Evolutionary conservation across 2,888 invertebrate genomes (phyloP), one percentile per base, ranked within the genome.

Genomic region (Ditylenchus weischeri): DNA sequence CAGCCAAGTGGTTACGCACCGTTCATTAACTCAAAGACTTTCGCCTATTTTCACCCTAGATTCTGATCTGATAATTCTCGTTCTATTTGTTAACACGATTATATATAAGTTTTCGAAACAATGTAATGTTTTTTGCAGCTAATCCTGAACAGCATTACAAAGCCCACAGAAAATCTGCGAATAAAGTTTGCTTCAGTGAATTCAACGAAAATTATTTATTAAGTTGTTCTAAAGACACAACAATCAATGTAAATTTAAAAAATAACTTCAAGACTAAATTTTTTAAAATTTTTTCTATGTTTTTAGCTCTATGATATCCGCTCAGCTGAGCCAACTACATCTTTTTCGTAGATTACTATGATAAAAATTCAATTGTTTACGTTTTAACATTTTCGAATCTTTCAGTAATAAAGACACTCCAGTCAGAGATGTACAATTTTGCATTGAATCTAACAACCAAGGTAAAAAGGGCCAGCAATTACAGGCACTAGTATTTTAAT

Each of bases 121-220:
- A 15, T 15, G 11, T 15, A 43, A 43, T 13, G 8, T 8, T 38
- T 51, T 49, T 47, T 58, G 49, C 10, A 62, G 48, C 21, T 13
- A 43, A 11, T 11, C 38, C 62, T 11, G 69, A 68, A 4, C 66
- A 51, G 10, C 63, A 67, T 18, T 71, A 70, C 23, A 61, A 68
- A 29, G 68, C 64, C n/a, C 70, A 71, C 49, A 75, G 70, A 72
- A 62, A 76, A 19, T 48, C 64, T 35, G 72, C 69, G n/a, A 71
- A 69, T 18, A 74, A 74, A 71, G 70, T 71, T 8, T 74, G 70
- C 49, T 71, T 71, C 65, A 76, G 61, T 64, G 66, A 72, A 49
- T 73, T 70, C 62, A 73, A 71, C 57, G 63, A 64, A 21, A 47
- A 71, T 57, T 47, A 74, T 29, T 49, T 71, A 21, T 47, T 74